Percentiles rank a stretch among this genome's conserved stretches.
Evolutionary conservation across 2,888 invertebrate genomes (phyloP).

Genomic region (Eupithecia tripunctaria): DNA sequence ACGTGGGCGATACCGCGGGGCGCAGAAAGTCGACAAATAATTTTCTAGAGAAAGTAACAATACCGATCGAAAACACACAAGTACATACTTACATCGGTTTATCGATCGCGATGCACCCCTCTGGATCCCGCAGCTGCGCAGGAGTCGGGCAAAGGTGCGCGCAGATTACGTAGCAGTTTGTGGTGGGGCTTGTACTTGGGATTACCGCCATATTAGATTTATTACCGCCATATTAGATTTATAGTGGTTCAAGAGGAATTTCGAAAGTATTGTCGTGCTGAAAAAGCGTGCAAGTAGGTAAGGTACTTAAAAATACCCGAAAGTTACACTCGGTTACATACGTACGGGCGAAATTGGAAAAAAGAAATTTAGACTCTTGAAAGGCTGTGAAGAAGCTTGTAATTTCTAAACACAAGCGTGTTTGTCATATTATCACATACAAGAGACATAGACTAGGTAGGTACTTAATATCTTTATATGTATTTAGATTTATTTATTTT

Average conservation of each 20-base stretch:
- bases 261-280: background rate
- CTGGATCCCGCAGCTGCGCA: slow-evolving; percentile 80
- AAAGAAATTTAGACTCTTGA: no score
- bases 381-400: no score
- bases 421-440: no score
- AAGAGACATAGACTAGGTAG: no score
- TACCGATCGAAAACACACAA: slow-evolving; percentile 23
- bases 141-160: slow-evolving; percentile 77
- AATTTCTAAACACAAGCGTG: no score
- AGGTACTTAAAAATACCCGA: background rate
- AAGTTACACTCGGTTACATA: background rate
- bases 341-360: background rate
- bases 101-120: slow-evolving; percentile 77
- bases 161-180: slow-evolving; percentile 40
- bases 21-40: background rate
- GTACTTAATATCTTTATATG: no score
- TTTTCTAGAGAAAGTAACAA: slow-evolving; percentile 9
- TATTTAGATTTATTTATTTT: no score
- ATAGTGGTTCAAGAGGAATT: slow-evolving; percentile 40
- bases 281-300: background rate
- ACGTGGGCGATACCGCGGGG: no score
- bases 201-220: slow-evolving; percentile 69
- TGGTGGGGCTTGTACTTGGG: slow-evolving; percentile 55
- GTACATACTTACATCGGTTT: slow-evolving; percentile 44
- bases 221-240: slow-evolving; percentile 68